Base-by-base conservation (phyloP, 2,888 invertebrate genomes). In the Cheiracanthium punctorium region DNA sequence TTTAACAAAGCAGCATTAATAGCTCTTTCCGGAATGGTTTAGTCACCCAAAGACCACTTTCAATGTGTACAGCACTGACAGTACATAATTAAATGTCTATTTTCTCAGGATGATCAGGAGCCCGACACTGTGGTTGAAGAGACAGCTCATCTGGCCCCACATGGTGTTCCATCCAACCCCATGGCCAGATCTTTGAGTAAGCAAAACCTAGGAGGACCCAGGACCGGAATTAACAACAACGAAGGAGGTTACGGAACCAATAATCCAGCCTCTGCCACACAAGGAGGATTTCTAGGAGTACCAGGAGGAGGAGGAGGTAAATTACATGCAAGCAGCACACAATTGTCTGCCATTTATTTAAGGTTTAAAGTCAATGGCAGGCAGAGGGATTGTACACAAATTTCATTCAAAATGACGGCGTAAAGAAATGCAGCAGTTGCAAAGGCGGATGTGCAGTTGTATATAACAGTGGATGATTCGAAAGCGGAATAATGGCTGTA, bases 121-220 rank as follows among this genome's bases (percentile, higher is more conserved):
- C 79, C 88, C 0, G 89, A 88, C 0, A 87, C 92, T 91, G 93
- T 94, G 58, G 94, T 94, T 0, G 94, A 94, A 90, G 97, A 96
- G 91, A 96, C 96, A 43, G 94, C 95, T 0, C 97, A 97, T 92
- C 93, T 97, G 91, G 97, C 97, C 81, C 97, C 97, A n/a, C 97
- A 97, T 91, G 97, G 97, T 72, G 97, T 97, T 74, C 97, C 97
- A 70, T 96, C 96, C 91, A 96, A 96, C 93, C 97, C 97, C 28
- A 90, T 91, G 87, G 90, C 91, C 1, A 76, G 90, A 17, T 90
- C 91, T n/a, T 89, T 90, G 30, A 90, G 90, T 20, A 88, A 88
- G 41, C 89, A 89, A 30, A 90, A 90, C 20, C 41, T 88, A 48
- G 80, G 82, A 12, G 81, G 77, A 28, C 65, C 67, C 17, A 58